These are phyloP conservation scores for Chionis minor DNA, from an alignment of 2,113 vertebrate species.

Conservation along the genomic window DNA sequence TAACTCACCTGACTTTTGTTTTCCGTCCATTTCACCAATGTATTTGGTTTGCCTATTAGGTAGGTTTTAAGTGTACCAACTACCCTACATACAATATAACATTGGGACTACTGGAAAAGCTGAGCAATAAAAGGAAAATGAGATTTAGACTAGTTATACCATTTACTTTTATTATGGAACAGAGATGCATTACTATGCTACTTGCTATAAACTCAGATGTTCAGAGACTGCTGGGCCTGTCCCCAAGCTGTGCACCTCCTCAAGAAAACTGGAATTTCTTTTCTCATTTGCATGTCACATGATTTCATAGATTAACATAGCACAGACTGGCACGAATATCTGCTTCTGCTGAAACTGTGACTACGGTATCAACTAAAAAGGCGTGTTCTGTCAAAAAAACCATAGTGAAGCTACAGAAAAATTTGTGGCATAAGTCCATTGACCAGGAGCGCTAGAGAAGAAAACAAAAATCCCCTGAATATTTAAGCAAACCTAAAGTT, in stretches of 20 bases:
- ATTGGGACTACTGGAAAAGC: neutral
- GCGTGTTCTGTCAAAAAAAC: neutral
- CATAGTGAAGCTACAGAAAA: neutral
- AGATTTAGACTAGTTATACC: neutral
- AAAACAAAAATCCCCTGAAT: neutral
- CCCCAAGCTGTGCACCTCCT: neutral
- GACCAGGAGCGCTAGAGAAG: neutral
- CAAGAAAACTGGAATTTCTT: neutral
- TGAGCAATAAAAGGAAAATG: neutral
- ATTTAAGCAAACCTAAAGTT: neutral
- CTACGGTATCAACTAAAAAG: neutral
- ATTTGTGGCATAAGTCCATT: neutral
- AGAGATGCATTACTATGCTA: neutral
- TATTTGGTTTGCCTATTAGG: neutral
- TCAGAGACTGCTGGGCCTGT: neutral
- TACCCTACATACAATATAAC: neutral
- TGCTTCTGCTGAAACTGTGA: neutral
- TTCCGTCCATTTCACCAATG: neutral
- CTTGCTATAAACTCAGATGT: neutral
- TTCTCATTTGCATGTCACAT: neutral
- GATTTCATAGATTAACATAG: neutral
- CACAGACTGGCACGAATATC: neutral
- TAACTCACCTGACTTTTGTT: neutral
- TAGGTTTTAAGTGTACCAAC: neutral
- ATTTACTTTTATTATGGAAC: neutral